Evolutionary conservation across 2,797 vertebrate genomes (phyloP).

Genomic region (Avahi laniger): DNA sequence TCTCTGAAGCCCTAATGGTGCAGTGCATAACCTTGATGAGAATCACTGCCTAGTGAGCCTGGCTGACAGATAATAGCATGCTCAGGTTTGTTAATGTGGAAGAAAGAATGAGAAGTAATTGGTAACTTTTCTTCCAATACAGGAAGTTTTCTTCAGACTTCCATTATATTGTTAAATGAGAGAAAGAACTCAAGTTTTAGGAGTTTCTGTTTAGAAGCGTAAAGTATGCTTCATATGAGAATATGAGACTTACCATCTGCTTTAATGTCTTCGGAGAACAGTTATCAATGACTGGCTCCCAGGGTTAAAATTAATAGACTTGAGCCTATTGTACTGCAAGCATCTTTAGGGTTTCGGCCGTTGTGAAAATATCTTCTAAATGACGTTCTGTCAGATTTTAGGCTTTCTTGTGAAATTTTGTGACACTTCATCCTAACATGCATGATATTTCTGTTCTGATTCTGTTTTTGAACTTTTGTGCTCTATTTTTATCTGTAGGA

Average conservation of each 20-base stretch:
- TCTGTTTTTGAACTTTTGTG: neutral
- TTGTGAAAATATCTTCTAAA: neutral
- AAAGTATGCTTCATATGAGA: neutral
- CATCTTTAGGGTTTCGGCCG: neutral
- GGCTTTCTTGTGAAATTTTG: neutral
- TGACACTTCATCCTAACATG: conserved; percentile 2
- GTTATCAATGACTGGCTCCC: neutral
- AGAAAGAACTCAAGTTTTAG: neutral
- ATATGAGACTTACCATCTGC: neutral
- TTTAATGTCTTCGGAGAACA: neutral
- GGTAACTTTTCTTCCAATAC: neutral
- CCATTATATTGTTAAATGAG: neutral
- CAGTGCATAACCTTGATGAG: neutral
- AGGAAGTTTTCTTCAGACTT: neutral
- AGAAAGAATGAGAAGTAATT: neutral
- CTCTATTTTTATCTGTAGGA: neutral
- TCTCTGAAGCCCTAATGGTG: neutral
- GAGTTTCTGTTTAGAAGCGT: neutral
- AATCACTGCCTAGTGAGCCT: neutral
- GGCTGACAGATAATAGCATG: neutral
- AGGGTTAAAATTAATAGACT: neutral
- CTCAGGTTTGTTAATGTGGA: neutral
- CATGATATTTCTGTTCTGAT: neutral
- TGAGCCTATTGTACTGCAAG: neutral
- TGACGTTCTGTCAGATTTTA: neutral